These are phyloP conservation scores for Tympanuchus pallidicinctus DNA, from an alignment of 2,113 vertebrate genomes.

Conservation along the genomic window DNA sequence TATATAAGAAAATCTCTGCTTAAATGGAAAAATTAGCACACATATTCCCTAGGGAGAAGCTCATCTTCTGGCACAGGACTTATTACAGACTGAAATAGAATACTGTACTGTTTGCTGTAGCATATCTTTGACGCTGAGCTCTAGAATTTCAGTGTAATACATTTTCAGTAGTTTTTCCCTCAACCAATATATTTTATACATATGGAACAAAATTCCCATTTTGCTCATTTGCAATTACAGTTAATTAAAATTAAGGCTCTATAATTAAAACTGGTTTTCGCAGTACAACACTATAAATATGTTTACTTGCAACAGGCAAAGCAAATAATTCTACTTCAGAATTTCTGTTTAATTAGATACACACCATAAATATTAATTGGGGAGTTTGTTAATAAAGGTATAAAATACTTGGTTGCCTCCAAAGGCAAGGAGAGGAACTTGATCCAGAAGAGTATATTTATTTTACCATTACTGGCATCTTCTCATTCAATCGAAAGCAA, in stretches of 20 bases:
- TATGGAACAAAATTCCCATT: neutral
- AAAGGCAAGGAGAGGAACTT: neutral
- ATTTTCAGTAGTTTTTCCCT: neutral
- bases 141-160: neutral
- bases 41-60: neutral
- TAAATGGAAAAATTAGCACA: neutral
- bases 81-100: neutral
- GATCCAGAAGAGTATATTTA: neutral
- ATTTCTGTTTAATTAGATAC: constrained; percentile 12
- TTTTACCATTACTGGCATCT: neutral
- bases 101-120: neutral
- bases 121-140: neutral
- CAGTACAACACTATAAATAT: neutral
- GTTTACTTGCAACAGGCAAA: neutral
- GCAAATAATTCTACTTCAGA: neutral
- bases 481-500: neutral
- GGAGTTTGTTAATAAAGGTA: neutral
- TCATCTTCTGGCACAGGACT: neutral
- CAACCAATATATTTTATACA: neutral
- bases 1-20: neutral
- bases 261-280: neutral
- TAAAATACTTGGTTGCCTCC: neutral
- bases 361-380: neutral
- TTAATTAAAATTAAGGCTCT: neutral
- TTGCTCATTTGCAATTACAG: neutral